These are phyloP conservation scores for Dicaeum eximium DNA, from an alignment of 2,113 vertebrate genomes.

Conservation along the genomic window DNA sequence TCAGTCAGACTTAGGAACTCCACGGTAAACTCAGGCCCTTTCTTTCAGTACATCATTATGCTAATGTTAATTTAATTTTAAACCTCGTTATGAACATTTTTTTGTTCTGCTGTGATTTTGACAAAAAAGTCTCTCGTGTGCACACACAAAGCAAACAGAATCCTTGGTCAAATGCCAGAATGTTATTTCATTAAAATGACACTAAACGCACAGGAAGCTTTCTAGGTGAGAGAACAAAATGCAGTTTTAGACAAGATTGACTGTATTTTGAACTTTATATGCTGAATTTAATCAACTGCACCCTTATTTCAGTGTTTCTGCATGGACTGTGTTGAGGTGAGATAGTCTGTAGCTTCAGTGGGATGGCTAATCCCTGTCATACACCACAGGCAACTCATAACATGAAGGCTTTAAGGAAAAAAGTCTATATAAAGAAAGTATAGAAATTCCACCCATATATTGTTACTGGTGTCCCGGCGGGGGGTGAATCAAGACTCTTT, in stretches of 20 bases:
- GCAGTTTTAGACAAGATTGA: rapidly evolving
- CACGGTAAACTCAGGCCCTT: background rate
- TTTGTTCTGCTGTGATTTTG: background rate
- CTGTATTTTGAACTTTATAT: background rate
- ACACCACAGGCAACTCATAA: background rate
- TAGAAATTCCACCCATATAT: background rate
- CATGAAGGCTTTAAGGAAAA: background rate
- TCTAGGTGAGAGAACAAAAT: background rate
- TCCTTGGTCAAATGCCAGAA: background rate
- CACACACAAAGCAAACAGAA: background rate
- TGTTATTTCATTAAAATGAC: background rate
- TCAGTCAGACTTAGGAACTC: background rate
- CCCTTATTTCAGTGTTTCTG: background rate
- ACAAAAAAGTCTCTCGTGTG: background rate
- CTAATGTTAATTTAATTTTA: background rate
- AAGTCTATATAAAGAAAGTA: background rate
- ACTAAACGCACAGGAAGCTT: background rate
- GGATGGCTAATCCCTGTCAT: background rate
- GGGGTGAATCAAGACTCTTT: no score
- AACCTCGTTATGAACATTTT: background rate
- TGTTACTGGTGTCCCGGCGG: no score
- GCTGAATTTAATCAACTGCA: background rate
- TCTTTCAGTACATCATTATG: background rate
- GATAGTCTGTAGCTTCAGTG: background rate
- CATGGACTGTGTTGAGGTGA: background rate